phyloP scores from a whole-genome alignment of 2,113 vertebrate species.

The Channa maculata region DNA sequence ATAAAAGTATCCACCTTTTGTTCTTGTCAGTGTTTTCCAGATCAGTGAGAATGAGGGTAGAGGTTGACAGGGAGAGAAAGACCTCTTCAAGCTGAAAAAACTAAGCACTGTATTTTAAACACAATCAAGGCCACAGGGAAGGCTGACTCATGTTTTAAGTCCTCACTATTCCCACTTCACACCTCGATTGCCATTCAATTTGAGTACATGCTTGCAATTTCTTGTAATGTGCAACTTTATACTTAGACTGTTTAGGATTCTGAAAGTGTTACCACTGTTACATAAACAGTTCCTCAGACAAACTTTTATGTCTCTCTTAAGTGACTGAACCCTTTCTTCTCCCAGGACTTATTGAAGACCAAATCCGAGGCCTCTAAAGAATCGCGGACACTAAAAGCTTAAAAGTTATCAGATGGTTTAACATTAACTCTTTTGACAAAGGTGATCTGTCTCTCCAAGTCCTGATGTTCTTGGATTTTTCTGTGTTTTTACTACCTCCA shows the following conservation, averaged over 20 bases:
- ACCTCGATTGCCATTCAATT: slow-evolving; percentile 32
- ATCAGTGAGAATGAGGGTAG: slow-evolving; percentile 56
- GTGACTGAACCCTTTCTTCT: slow-evolving; percentile 20
- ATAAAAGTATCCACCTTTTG: slow-evolving; percentile 48
- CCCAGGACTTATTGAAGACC: slow-evolving; percentile 1
- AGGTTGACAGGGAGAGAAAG: slow-evolving; percentile 61
- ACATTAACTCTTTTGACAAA: slow-evolving; percentile 16
- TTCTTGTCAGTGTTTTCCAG: slow-evolving; percentile 62
- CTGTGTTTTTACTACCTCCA: slow-evolving; percentile 54
- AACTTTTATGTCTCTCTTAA: slow-evolving; percentile 30
- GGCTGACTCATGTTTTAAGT: slow-evolving; percentile 22
- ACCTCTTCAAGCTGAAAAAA: slow-evolving; percentile 50
- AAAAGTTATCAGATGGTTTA: slow-evolving; percentile 30
- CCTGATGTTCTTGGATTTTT: slow-evolving; percentile 40
- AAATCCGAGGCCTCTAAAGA: slow-evolving; percentile 20
- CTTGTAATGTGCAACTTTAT: slow-evolving; percentile 30
- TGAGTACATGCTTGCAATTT: slow-evolving; percentile 23
- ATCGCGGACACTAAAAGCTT: slow-evolving; percentile 12
- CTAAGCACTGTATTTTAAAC: slow-evolving; percentile 55
- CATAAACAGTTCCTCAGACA: slow-evolving; percentile 38
- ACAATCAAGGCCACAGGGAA: slow-evolving; percentile 38
- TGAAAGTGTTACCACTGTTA: background rate
- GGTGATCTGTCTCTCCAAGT: slow-evolving; percentile 12
- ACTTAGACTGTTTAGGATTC: slow-evolving; percentile 29
- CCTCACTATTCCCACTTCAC: slow-evolving; percentile 32